Evolutionary conservation across 2,797 vertebrate genomes (phyloP).

Genomic region (Carcharodon carcharias): DNA sequence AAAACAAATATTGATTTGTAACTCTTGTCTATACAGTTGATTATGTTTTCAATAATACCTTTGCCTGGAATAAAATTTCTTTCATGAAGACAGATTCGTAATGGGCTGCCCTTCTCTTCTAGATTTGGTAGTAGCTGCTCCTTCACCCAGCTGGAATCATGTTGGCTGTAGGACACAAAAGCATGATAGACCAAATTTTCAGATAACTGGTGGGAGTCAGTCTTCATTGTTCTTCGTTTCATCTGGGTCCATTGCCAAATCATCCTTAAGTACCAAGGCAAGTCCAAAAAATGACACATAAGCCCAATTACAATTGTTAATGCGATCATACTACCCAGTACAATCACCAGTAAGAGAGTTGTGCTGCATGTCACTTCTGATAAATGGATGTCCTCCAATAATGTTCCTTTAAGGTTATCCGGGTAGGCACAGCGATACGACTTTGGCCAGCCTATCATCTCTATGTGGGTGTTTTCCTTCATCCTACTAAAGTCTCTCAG

Average conservation of each 20-base stretch:
- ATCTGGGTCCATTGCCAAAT: conserved; percentile 74
- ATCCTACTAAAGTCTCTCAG: conserved; percentile 54
- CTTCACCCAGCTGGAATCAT: conserved; percentile 69
- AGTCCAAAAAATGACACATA: conserved; percentile 64
- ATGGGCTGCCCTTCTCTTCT: conserved; percentile 56
- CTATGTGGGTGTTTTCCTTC: conserved; percentile 42
- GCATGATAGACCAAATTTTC: conserved; percentile 69
- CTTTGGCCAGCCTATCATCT: conserved; percentile 65
- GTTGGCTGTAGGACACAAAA: conserved; percentile 80
- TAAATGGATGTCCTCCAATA: conserved; percentile 58
- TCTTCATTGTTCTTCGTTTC: conserved; percentile 60
- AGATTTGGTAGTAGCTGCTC: conserved; percentile 65
- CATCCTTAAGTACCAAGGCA: conserved; percentile 79
- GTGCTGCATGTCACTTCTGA: conserved; percentile 63
- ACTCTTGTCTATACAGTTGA: conserved; percentile 76
- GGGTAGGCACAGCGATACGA: conserved; percentile 70
- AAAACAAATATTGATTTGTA: conserved; percentile 76
- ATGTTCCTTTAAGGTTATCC: conserved; percentile 49
- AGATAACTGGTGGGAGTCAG: conserved; percentile 39
- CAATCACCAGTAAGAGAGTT: conserved; percentile 56
- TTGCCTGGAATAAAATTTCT: conserved; percentile 76
- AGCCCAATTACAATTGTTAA: conserved; percentile 46
- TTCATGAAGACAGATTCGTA: conserved; percentile 73
- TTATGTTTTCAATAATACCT: conserved; percentile 79
- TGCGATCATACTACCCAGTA: conserved; percentile 55